Conservation (phyloP, 2,113 vertebrate genomes). For the Hirundichthys speculiger region DNA sequence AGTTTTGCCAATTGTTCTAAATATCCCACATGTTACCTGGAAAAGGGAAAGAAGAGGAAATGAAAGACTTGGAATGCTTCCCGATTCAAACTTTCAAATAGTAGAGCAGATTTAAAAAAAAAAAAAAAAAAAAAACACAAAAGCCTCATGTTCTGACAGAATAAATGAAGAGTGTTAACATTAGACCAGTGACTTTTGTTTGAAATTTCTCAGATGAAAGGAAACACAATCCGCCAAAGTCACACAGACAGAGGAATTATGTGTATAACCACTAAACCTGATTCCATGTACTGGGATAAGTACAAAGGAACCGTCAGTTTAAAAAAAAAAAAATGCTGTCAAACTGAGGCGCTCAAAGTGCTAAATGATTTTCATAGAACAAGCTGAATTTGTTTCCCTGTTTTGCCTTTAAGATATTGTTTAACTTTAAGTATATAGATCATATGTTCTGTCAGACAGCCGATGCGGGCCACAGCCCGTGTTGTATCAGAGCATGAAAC, state of each 20-base stretch:
- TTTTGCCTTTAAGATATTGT: slow-evolving; percentile 19
- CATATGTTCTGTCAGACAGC: background rate
- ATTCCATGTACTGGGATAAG: slow-evolving; percentile 37
- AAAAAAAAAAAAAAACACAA: slow-evolving; percentile 23
- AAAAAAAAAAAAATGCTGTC: slow-evolving; percentile 11
- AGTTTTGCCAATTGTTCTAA: background rate
- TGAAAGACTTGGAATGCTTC: slow-evolving; percentile 16
- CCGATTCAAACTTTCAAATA: slow-evolving; percentile 19
- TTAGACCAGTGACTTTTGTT: slow-evolving; percentile 54
- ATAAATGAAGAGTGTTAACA: slow-evolving; percentile 32
- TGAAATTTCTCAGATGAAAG: slow-evolving; percentile 63
- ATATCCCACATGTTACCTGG: background rate
- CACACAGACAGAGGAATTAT: slow-evolving; percentile 49
- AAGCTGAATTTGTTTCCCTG: slow-evolving; percentile 12
- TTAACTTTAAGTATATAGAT: background rate
- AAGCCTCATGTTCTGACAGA: slow-evolving; percentile 32
- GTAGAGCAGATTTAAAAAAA: slow-evolving; percentile 42
- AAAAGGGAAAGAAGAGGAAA: background rate
- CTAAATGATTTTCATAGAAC: slow-evolving; percentile 19
- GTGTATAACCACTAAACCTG: slow-evolving; percentile 44
- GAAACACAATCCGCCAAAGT: slow-evolving; percentile 47
- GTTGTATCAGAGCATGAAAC: slow-evolving; percentile 68
- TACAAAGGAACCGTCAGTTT: slow-evolving; percentile 40
- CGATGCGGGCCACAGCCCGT: slow-evolving; percentile 44
- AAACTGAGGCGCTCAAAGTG: slow-evolving; percentile 15